Base-by-base conservation (phyloP, 1,140 invertebrate genomes). In the Teleogryllus occipitalis region DNA sequence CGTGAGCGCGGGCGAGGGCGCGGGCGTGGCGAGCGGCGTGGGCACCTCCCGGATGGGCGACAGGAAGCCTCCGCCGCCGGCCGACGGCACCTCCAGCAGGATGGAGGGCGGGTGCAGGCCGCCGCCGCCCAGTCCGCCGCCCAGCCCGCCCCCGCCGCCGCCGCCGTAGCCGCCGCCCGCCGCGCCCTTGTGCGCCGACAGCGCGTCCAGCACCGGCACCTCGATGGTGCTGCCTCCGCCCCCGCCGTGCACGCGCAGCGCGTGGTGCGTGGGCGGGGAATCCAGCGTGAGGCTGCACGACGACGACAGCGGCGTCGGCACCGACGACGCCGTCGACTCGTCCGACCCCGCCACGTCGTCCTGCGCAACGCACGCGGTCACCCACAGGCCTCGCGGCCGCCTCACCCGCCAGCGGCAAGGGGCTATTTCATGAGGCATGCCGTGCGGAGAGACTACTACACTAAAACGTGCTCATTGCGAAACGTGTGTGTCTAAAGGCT, bases 81-180 rank as follows among this genome's bases (percentile, higher is more conserved):
- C 54, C 82, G 88, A 89, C 8, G 92, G 92, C 79, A 93, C 91
- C 87, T 94, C 92, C 48, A 93, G 86, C 15, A 93, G 87, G 81
- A 93, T 93, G 47, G 90, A 90, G 15, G 91, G 91, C 46, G 91
- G 91, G 85, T 91, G 90, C 46, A 90, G 85, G 7, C 90, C 85
- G 82, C 80, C 92, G 81, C 87, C 87, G 77, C 88, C 87, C 92
- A 47, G 80, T n/a, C 83, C 80, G 14, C 83, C 7, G 73, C 74
- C 87, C 27, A 39, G 8, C 87, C 87, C 82, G 89, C 90, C 81
- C 91, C 89, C n/a, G 89, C 89, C 81, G 87, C 91, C 8, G 82
- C 88, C 85, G 27, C 85, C 84, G 77, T 83, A 82, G 12, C 81
- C 15, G 86, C 54, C 18, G 80, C 27, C 83, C 80, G 14, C 83